Base-by-base conservation (phyloP, 2,888 invertebrate genomes). In the Uloborus plumipes region DNA sequence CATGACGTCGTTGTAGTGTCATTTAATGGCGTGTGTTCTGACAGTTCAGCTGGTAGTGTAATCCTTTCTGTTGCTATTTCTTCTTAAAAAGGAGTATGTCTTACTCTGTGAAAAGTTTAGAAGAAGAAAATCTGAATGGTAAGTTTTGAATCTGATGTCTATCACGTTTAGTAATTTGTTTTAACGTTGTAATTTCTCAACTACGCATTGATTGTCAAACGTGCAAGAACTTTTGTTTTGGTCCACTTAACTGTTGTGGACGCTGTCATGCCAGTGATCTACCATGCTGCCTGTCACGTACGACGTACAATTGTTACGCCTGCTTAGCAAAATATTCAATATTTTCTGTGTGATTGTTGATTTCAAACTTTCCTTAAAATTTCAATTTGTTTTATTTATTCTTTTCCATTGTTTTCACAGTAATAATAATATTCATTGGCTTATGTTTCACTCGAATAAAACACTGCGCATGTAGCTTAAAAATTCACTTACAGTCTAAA, bases 1-100 rank as follows among this genome's bases (percentile, higher is more conserved):
- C 39, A 53, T 81, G 80, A 81, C 80, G 80, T 80, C 62, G 51
- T 20, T 18, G 70, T 58, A 70, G 51, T 81, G 80, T 74, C 80
- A 81, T 62, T 81, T 70, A 69, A 81, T 81, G 80, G 80, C 80
- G 80, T 81, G 80, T 62, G 47, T 50, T 74, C 74, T 81, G 80
- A 70, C 74, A 81, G 80, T 74, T 55, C 67, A 74, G 67, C 65
- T 72, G 79, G 73, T 66, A 59, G 58, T 61, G 73, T 47, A 39
- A 18, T 18, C 64, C n/a, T 3, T 64, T 49, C 18, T 6, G 47
- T 64, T 47, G 47, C 26, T n/a, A 22, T 39, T 61, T 66, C 26
- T 31, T 62, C 22, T 66, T 18, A 49, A n/a, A 67, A 22, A 16
- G 39, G 26, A 64, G 39, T 20, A 81, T 81, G 80, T 74, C 80